A percentile compares a stretch with the other conserved stretches of the same genome.
Conservation (phyloP, 1,140 invertebrate genomes). For the Drosophila obscura region DNA sequence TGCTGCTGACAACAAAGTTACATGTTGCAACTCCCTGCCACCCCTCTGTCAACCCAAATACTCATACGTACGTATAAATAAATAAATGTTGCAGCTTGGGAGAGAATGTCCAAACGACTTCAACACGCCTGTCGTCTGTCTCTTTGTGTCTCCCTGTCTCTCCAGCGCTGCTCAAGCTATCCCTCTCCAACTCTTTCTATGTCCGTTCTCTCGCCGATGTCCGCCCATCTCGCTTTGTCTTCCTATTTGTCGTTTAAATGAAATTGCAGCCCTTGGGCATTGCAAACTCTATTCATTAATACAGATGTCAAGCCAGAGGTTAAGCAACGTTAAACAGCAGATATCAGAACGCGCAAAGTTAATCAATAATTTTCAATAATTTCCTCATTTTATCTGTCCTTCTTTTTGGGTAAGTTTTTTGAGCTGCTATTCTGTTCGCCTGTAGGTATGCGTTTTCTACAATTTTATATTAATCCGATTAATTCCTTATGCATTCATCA, state of each 20-base stretch:
- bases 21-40: conserved; percentile 47
- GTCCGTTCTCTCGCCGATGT: no score
- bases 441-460: conserved; percentile 9
- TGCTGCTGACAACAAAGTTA: conserved; percentile 73
- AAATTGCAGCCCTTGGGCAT: conserved; percentile 39
- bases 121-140: conserved; percentile 61
- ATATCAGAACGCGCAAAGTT: background rate
- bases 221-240: conserved; percentile 9
- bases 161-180: background rate
- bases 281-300: conserved; percentile 50
- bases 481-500: conserved; percentile 12
- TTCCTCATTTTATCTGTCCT: background rate
- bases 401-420: conserved; percentile 45
- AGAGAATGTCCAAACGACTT: conserved; percentile 67
- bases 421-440: no score
- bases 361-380: background rate
- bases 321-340: background rate
- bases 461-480: background rate
- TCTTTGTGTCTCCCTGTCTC: conserved; percentile 20
- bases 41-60: background rate
- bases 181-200: no score
- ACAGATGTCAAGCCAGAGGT: conserved; percentile 35
- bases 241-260: conserved; percentile 48
- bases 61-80: conserved; percentile 56
- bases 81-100: conserved; percentile 65